These are phyloP conservation scores for Xiphophorus maculatus DNA, from an alignment of 2,113 vertebrate genomes.

Conservation along the genomic window DNA sequence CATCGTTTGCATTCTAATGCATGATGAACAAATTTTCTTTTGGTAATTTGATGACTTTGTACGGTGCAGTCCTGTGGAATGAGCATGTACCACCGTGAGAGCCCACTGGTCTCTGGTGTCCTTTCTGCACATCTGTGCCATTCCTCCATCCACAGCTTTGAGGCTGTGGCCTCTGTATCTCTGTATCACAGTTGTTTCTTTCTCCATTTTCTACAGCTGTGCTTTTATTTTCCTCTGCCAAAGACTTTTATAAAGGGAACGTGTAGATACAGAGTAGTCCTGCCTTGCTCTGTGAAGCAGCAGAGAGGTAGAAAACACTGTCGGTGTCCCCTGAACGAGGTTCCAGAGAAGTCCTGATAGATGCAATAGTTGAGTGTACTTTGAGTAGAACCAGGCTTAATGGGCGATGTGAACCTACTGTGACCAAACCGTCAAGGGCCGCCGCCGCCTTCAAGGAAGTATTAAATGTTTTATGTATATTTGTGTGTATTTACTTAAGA, in stretches of 20 bases:
- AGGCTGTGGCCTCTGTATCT: conserved; percentile 29
- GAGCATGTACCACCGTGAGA: conserved; percentile 57
- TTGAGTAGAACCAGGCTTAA: conserved; percentile 62
- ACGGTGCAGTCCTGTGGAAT: conserved; percentile 61
- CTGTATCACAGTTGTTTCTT: neutral
- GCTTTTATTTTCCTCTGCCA: conserved; percentile 69
- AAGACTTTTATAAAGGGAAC: conserved; percentile 74
- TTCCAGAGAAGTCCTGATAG: conserved; percentile 41
- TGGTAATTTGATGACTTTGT: conserved; percentile 47
- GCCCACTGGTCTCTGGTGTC: conserved; percentile 41
- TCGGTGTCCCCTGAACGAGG: conserved; percentile 45
- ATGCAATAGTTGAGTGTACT: conserved; percentile 61
- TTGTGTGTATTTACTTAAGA: conserved; percentile 70
- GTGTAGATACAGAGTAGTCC: conserved; percentile 62
- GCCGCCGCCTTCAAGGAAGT: conserved; percentile 31
- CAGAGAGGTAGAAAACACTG: conserved; percentile 64
- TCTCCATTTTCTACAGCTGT: conserved; percentile 21
- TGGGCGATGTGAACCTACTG: conserved; percentile 57
- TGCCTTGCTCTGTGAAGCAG: conserved; percentile 60
- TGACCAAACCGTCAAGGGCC: conserved; percentile 60
- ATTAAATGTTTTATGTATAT: conserved; percentile 69
- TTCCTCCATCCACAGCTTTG: conserved; percentile 21
- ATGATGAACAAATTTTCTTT: conserved; percentile 50
- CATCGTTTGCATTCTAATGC: conserved; percentile 51
- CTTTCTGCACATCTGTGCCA: conserved; percentile 52